phyloP scores from a whole-genome alignment of 2,888 invertebrate species.

The Chirona hameri region DNA sequence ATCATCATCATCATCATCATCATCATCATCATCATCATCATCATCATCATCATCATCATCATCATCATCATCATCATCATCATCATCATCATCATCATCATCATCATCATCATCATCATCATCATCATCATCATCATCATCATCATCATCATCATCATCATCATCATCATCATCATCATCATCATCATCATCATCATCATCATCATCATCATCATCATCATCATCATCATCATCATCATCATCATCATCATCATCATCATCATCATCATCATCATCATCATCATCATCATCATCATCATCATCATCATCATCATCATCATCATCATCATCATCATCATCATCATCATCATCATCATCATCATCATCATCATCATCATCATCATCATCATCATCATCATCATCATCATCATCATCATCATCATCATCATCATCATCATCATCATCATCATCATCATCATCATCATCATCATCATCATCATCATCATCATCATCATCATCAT shows the following conservation, averaged over 20 bases:
- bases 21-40: conserved; percentile 22
- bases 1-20: conserved; percentile 22
- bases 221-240: conserved; percentile 22
- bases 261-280: not conserved
- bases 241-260: conserved; percentile 22
- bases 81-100: conserved; percentile 22
- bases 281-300: not conserved
- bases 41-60: conserved; percentile 22
- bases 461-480: conserved; percentile 22
- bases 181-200: conserved; percentile 22
- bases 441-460: conserved; percentile 12
- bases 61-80: conserved; percentile 22
- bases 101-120: conserved; percentile 22
- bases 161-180: conserved; percentile 22
- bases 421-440: conserved; percentile 22
- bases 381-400: conserved; percentile 22
- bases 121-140: conserved; percentile 22
- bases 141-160: conserved; percentile 22
- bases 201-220: conserved; percentile 22
- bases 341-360: conserved; percentile 22
- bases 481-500: no score
- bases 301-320: not conserved
- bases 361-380: conserved; percentile 22
- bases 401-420: conserved; percentile 22
- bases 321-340: conserved; percentile 3